phyloP scores from a whole-genome alignment of 2,888 invertebrate species.

The Notodonta ziczac region DNA sequence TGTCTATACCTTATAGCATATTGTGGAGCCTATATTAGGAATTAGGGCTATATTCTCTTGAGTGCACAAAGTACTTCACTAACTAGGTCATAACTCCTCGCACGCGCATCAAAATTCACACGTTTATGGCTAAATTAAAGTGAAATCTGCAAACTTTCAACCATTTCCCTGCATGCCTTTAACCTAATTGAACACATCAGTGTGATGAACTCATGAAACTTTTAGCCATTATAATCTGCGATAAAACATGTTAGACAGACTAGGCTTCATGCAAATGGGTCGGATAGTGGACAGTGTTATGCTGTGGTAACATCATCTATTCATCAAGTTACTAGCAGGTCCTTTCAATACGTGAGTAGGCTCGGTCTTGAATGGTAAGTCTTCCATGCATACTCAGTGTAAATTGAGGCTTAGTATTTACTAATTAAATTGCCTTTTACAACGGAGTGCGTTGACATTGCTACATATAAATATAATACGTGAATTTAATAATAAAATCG shows the following conservation, averaged over 20 bases:
- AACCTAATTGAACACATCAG: not conserved
- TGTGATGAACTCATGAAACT: conserved; percentile 22
- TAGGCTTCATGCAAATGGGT: not conserved
- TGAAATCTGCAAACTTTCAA: conserved; percentile 17
- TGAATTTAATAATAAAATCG: too few relatives aligned
- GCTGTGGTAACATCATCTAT: not conserved
- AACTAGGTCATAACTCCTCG: not conserved
- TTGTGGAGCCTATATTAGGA: too few relatives aligned
- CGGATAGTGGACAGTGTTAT: not conserved
- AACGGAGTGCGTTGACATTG: too few relatives aligned
- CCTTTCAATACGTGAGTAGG: not conserved
- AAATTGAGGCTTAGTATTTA: too few relatives aligned
- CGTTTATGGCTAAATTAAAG: conserved; percentile 4
- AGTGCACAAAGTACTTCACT: not conserved
- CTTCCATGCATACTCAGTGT: too few relatives aligned
- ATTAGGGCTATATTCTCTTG: not conserved
- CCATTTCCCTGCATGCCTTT: conserved; percentile 21
- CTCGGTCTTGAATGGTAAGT: not conserved
- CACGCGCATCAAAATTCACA: conserved; percentile 1
- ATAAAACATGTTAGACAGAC: not conserved
- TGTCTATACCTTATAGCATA: too few relatives aligned
- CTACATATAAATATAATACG: too few relatives aligned
- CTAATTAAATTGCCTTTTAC: too few relatives aligned
- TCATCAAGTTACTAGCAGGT: not conserved
- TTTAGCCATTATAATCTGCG: conserved; percentile 29